Evolutionary conservation across 2,888 invertebrate species (phyloP), one percentile per base, ranked within the genome.

Genomic region (Noctua janthina): DNA sequence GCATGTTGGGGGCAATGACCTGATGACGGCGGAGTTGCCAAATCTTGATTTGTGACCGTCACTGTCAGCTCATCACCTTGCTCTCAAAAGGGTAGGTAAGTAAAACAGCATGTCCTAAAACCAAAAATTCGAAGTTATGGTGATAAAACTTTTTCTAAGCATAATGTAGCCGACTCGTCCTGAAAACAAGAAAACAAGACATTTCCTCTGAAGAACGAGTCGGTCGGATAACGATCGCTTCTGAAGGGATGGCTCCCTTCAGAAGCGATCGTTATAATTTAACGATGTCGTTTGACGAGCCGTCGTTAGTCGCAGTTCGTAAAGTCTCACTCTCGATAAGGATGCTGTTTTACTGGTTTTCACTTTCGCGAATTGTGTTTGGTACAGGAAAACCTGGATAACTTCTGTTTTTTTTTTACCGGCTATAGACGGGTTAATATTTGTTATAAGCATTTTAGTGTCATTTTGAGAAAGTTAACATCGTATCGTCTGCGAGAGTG

Each of bases 1-100:
- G 91, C 87, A 87, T 86, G 81, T 74, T 75, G 59, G 49, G 88
- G 76, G 59, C 88, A 80, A 82, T 87, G 92, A 83, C 83, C 91
- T 76, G 56, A 7, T 76, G 71, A 83, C n/a, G 72, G 66, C 13
- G 51, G 35, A 56, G 13, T 43, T 68, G 46, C n/a, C 81, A 46
- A 85, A 87, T 74, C 59, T 82, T 72, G 39, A 67, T 43, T 46
- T 66, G 20, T 66, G 66, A 66, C 1, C 35, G 1, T 39, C 20
- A 39, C 10, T 39, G 3, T 6, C 29, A 29, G 13, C 3, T 23
- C 56, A 56, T 23, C 56, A 56, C 10, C 17, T 3, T 56, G n/a
- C n/a, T 59, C n/a, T 62, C 15, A 62, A 35, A 8, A 62, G 29
- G 29, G 62, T 59, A 59, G 56, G 54, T 54, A 20, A 54, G 3